Base-by-base conservation (phyloP, 1,140 invertebrate genomes). In the Probaryconus sp. region DNA sequence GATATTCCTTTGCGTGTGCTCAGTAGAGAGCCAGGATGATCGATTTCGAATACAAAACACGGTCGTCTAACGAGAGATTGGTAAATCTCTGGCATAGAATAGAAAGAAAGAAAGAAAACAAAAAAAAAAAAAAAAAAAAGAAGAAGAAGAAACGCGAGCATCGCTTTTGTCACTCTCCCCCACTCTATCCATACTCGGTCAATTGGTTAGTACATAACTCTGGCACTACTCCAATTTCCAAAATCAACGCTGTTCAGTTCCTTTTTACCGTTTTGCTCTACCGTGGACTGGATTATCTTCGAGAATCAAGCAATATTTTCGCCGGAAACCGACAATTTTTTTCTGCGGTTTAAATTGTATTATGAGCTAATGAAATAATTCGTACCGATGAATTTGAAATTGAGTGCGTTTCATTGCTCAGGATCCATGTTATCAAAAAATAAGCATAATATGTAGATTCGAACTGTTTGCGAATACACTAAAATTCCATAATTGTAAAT, bases 161-260 rank as follows among this genome's bases (percentile, higher is more conserved):
- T 40, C 61, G 47, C 45, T 78, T 78, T 77, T 75, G n/a, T n/a
- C n/a, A n/a, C n/a, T 21, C 45, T 21, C 24, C 37, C 13, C 14
- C 33, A 47, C 13, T 4, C 5, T 5, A 17, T 38, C 38, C 17
- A 51, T 74, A 76, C 72, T 74, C 70, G 76, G 76, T 81, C 79
- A 79, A 79, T 81, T 73, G 76, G 67, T 58, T 78, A 71, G 68
- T 78, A 80, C 79, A 76, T 76, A 79, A 79, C 48, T 77, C 74
- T 81, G 79, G 79, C 78, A 67, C 50, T 26, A 76, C 28, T 79
- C 79, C 79, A 80, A 64, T 68, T 81, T 48, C 61, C 72, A 73
- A 81, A 80, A 81, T 81, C 77, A 79, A 81, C 78, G 68, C 75
- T 79, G 60, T 75, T 76, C 64, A 64, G 48, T 35, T 63, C 33